A percentile compares a stretch with the other conserved stretches of the same genome.
These are phyloP conservation scores for Podarcis muralis DNA, from an alignment of 2,113 vertebrate genomes.

Conservation along the genomic window DNA sequence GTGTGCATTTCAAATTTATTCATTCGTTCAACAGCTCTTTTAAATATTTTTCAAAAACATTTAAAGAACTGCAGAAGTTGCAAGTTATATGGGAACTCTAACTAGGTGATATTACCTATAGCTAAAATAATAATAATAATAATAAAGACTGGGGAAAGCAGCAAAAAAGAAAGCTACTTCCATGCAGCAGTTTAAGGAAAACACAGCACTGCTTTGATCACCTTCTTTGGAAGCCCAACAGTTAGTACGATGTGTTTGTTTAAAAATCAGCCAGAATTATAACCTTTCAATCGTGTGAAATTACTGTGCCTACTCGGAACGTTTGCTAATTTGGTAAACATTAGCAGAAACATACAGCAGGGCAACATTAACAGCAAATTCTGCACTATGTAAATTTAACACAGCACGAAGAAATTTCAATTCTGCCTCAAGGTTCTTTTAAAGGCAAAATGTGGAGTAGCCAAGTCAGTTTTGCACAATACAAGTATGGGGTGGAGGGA, in stretches of 20 bases:
- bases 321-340: constrained; percentile 36
- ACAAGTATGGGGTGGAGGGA: too few species aligned
- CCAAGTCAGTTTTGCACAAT: neutral
- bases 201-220: too few species aligned
- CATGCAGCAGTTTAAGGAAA: neutral
- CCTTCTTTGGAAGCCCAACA: neutral
- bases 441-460: constrained; percentile 67
- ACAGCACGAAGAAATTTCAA: constrained; percentile 77
- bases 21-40: neutral
- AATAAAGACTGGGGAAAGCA: too few species aligned
- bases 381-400: constrained; percentile 79
- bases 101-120: neutral
- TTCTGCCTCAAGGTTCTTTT: constrained; percentile 75
- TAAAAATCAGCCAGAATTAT: neutral
- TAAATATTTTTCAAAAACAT: neutral
- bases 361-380: constrained; percentile 70
- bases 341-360: constrained; percentile 75
- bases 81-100: neutral
- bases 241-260: neutral
- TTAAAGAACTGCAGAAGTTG: neutral
- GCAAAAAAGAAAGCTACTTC: too few species aligned
- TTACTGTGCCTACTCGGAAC: constrained; percentile 5
- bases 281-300: constrained; percentile 13
- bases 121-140: neutral
- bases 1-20: neutral